phyloP scores from a whole-genome alignment of 2,888 invertebrate species.

The Syritta pipiens region DNA sequence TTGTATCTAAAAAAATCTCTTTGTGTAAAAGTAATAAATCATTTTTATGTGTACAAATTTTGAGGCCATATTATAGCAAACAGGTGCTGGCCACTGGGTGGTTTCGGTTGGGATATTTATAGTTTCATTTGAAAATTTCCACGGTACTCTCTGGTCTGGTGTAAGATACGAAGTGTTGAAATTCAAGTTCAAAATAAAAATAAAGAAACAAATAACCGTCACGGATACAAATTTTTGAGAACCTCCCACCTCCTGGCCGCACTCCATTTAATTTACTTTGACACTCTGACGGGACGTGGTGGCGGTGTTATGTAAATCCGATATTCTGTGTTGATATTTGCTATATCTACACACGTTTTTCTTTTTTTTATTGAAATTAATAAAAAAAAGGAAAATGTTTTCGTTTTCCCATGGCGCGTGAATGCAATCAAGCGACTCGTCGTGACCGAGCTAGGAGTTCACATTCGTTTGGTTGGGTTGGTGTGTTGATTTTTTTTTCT shows the following conservation, averaged over 20 bases:
- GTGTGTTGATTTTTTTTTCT: conserved; percentile 2
- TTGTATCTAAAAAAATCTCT: conserved; percentile 27
- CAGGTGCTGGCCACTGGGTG: conserved; percentile 20
- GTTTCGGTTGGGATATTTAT: background rate
- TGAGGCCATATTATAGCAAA: conserved; percentile 22
- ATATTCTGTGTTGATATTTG: background rate
- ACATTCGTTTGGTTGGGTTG: background rate
- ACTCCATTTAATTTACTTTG: conserved; percentile 16
- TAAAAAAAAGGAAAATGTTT: background rate
- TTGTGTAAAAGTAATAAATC: conserved; percentile 20
- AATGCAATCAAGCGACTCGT: conserved; percentile 8
- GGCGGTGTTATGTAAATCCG: conserved; percentile 32
- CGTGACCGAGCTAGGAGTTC: conserved; percentile 6
- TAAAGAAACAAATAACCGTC: conserved; percentile 17
- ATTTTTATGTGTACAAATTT: conserved; percentile 6
- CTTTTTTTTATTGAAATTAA: background rate
- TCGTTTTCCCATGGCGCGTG: conserved; percentile 36
- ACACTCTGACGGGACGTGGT: background rate
- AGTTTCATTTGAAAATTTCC: background rate
- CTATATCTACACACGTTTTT: too few relatives aligned
- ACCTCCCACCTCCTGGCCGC: background rate
- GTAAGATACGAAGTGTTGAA: conserved; percentile 30
- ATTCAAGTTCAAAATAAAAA: conserved; percentile 51
- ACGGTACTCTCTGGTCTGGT: conserved; percentile 16
- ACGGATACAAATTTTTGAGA: background rate